Percentiles rank a stretch among this genome's conserved stretches.
phyloP scores from a whole-genome alignment of 2,888 invertebrate genomes.

The Xestia ashworthii region DNA sequence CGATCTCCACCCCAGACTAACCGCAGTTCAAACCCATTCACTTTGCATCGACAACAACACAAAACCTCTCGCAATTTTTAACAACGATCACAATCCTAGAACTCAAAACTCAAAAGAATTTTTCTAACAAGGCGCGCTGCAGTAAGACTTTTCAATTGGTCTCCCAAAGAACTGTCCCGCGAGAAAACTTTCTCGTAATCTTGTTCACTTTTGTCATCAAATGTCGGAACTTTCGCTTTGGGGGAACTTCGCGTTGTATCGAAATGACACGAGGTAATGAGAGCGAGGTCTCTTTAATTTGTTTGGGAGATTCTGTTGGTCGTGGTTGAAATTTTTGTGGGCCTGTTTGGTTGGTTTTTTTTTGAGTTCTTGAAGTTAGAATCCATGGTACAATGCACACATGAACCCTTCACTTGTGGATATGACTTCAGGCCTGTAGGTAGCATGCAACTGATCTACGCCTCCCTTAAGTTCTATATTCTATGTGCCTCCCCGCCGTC shows the following conservation, averaged over 20 bases:
- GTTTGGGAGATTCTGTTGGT: constrained; percentile 15
- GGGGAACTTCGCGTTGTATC: constrained; percentile 54
- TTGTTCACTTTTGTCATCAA: constrained; percentile 67
- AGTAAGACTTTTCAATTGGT: constrained; percentile 63
- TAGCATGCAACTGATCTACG: not conserved
- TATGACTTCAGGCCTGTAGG: not conserved
- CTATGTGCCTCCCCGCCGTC: too few relatives aligned
- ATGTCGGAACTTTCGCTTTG: constrained; percentile 61
- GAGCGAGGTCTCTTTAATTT: constrained; percentile 39
- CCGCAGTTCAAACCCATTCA: not conserved
- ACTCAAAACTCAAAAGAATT: constrained; percentile 48
- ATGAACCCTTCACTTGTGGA: not conserved
- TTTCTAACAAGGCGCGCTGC: constrained; percentile 61
- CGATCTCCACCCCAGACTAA: too few relatives aligned
- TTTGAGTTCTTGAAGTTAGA: not conserved
- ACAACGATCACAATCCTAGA: constrained; percentile 42
- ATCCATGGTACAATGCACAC: too few relatives aligned
- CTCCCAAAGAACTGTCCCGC: constrained; percentile 49
- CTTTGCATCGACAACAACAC: constrained; percentile 25
- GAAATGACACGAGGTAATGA: constrained; percentile 61
- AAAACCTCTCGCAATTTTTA: constrained; percentile 27
- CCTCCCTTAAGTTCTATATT: too few relatives aligned
- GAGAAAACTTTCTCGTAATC: constrained; percentile 59
- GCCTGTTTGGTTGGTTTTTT: not conserved
- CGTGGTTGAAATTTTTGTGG: constrained; percentile 5